Evolutionary conservation across 2,113 vertebrate species (phyloP).

Genomic region (Pterocles gutturalis): DNA sequence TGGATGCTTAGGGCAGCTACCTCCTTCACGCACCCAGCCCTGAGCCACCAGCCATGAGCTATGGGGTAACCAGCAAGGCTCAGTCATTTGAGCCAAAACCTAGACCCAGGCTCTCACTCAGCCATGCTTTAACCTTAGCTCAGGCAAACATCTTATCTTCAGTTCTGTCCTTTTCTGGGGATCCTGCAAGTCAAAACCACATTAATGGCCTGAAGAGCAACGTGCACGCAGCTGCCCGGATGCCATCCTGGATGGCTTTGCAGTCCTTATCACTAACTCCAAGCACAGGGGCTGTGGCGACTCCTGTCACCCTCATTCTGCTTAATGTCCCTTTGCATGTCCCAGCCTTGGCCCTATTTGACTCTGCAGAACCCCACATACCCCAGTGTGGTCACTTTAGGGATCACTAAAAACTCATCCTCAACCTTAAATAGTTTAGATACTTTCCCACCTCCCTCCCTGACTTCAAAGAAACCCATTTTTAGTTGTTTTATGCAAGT

Average conservation of each 20-base stretch:
- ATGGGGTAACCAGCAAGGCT: background rate
- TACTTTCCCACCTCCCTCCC: background rate
- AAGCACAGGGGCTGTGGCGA: background rate
- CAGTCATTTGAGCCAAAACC: background rate
- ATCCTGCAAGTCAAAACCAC: background rate
- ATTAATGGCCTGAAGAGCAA: background rate
- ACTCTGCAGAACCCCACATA: background rate
- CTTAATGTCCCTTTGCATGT: background rate
- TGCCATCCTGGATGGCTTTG: background rate
- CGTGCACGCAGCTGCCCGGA: fast-evolving
- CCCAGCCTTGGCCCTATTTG: background rate
- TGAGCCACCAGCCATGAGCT: background rate
- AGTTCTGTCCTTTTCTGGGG: background rate
- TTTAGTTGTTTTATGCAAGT: background rate
- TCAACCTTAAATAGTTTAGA: background rate
- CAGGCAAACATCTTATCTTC: background rate
- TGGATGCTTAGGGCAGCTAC: background rate
- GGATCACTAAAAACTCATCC: background rate
- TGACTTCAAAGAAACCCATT: background rate
- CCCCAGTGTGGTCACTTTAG: background rate
- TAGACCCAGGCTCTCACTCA: background rate
- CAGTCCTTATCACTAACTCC: background rate
- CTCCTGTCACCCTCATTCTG: background rate
- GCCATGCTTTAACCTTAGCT: background rate
- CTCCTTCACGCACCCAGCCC: fast-evolving